A percentile compares a stretch with the other conserved stretches of the same genome.
Conservation (phyloP, 2,113 vertebrate genomes). For the Dipodomys stephensi region DNA sequence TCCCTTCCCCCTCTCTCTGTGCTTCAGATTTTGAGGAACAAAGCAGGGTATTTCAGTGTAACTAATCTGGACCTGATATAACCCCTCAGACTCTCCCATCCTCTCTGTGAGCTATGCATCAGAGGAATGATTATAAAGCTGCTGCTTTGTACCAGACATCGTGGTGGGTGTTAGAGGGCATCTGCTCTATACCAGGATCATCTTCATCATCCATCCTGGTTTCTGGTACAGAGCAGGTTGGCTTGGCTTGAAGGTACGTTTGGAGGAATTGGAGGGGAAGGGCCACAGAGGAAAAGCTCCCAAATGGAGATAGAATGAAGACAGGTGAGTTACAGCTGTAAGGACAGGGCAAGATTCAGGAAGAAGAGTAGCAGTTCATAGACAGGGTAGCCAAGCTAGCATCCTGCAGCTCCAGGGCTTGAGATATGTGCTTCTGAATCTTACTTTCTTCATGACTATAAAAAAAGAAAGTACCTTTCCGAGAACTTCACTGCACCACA, state of each 20-base stretch:
- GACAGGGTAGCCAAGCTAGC: background rate
- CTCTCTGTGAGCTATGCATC: background rate
- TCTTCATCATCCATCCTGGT: background rate
- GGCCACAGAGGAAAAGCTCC: background rate
- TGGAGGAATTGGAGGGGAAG: background rate
- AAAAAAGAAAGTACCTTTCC: background rate
- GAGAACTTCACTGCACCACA: background rate
- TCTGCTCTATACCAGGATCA: background rate
- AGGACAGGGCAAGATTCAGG: background rate
- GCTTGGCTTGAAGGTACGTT: background rate
- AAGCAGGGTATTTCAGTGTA: background rate
- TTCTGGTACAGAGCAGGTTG: background rate
- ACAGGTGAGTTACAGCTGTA: background rate
- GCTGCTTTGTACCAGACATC: background rate
- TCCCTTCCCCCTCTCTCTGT: background rate
- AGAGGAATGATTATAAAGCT: background rate
- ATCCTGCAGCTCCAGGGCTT: background rate
- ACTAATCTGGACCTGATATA: background rate
- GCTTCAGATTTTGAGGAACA: background rate
- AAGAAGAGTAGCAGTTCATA: background rate
- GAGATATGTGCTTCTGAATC: background rate
- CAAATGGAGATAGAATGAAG: background rate
- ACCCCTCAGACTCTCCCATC: background rate
- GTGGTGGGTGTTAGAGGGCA: background rate
- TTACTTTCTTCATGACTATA: background rate